These are phyloP conservation scores for Aphelenchoides avenae DNA, from an alignment of 1,140 invertebrate species.

Conservation along the genomic window DNA sequence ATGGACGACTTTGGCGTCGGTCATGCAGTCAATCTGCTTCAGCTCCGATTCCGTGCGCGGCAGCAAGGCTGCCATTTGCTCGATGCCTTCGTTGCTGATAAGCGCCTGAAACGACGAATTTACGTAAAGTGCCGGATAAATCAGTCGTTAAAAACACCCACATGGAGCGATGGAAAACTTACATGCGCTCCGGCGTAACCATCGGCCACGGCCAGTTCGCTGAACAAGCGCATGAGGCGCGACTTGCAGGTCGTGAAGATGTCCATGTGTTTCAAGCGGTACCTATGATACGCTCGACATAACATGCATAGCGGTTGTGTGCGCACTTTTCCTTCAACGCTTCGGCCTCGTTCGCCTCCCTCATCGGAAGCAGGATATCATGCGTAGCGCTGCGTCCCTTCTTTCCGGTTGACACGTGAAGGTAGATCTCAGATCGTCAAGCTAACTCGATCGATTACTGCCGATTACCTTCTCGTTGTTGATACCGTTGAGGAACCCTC, in stretches of 20 bases:
- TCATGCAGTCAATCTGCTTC: slow-evolving; percentile 43
- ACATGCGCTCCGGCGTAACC: slow-evolving; percentile 18
- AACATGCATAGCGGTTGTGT: no score
- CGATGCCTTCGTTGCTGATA: slow-evolving; percentile 31
- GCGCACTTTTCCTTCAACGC: slow-evolving; percentile 45
- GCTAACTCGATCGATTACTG: no score
- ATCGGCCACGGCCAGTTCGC: slow-evolving; percentile 20
- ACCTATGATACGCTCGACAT: no score
- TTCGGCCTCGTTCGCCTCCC: slow-evolving; percentile 21
- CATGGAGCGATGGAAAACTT: slow-evolving; percentile 11
- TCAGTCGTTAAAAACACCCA: no score
- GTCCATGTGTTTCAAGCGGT: slow-evolving; percentile 36
- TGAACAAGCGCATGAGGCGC: slow-evolving; percentile 22
- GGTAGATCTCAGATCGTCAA: slow-evolving; percentile 40
- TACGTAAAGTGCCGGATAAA: no score
- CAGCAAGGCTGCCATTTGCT: slow-evolving; percentile 41
- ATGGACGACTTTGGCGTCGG: slow-evolving; percentile 22
- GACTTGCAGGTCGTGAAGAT: slow-evolving; percentile 34
- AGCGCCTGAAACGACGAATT: slow-evolving; percentile 1
- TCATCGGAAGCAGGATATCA: slow-evolving; percentile 22
- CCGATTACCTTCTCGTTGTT: no score
- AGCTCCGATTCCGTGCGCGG: slow-evolving; percentile 49
- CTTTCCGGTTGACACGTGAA: slow-evolving; percentile 22
- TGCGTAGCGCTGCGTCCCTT: slow-evolving; percentile 22
- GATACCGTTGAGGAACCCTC: slow-evolving; percentile 4